phyloP scores from a whole-genome alignment of 2,113 vertebrate species.

The Scatophagus argus region DNA sequence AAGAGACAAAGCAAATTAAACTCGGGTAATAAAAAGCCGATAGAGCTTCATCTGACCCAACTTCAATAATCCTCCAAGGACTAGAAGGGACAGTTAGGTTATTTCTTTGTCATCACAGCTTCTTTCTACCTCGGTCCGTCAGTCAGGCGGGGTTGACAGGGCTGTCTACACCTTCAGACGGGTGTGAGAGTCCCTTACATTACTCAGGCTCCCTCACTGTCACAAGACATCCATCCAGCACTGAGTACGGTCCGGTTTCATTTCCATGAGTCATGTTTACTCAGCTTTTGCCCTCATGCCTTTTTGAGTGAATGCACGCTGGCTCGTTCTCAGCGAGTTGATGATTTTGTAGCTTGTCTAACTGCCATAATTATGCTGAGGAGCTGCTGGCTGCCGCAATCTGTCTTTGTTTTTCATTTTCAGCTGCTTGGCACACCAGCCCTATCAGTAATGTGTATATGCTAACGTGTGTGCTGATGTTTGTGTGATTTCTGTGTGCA shows the following conservation, averaged over 20 bases:
- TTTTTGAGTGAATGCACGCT: constrained; percentile 31
- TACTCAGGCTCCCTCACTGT: constrained; percentile 52
- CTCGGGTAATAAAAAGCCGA: constrained; percentile 9
- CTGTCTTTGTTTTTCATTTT: constrained; percentile 61
- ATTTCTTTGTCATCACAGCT: constrained; percentile 32
- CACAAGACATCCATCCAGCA: constrained; percentile 49
- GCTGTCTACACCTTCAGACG: constrained; percentile 58
- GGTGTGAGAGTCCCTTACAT: constrained; percentile 45
- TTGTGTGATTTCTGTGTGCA: constrained; percentile 1
- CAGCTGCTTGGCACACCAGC: constrained; percentile 23
- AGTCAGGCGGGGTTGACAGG: constrained; percentile 30
- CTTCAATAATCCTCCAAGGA: constrained; percentile 27
- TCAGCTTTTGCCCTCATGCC: constrained; percentile 34
- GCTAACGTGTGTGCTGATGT: constrained; percentile 25
- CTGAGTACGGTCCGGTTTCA: constrained; percentile 54
- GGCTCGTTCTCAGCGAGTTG: constrained; percentile 42
- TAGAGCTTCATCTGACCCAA: constrained; percentile 1
- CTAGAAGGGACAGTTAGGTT: neutral
- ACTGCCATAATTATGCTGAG: constrained; percentile 51
- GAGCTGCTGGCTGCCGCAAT: constrained; percentile 48
- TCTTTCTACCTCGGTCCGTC: constrained; percentile 16
- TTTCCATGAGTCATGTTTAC: constrained; percentile 67
- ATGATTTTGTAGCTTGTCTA: constrained; percentile 58
- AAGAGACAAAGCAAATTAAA: constrained; percentile 42
- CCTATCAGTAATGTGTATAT: constrained; percentile 9